Conservation (phyloP, 1,140 invertebrate species). For the Helicoverpa armigera region DNA sequence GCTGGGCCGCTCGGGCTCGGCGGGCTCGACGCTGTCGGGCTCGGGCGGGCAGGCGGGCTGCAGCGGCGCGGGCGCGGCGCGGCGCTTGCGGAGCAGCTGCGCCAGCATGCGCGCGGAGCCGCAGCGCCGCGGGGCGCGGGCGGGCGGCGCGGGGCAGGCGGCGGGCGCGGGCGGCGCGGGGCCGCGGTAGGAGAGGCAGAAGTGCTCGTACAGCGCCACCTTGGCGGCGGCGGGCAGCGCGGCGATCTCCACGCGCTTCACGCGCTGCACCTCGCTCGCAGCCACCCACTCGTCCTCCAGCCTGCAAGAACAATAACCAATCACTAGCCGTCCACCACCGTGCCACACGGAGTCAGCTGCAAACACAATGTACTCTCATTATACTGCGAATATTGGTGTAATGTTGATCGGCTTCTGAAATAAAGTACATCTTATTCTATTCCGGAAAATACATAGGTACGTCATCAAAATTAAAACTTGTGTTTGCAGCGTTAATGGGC, state of each 20-base stretch:
- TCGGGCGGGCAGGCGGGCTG: slow-evolving; percentile 59
- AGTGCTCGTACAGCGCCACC: slow-evolving; percentile 77
- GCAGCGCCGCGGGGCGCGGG: slow-evolving; percentile 45
- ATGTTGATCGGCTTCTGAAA: slow-evolving; percentile 52
- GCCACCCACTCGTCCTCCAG: slow-evolving; percentile 83
- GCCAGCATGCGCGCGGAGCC: neutral
- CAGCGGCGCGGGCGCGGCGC: slow-evolving; percentile 60
- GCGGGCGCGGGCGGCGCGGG: slow-evolving; percentile 59
- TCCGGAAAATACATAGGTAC: neutral
- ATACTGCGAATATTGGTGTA: slow-evolving; percentile 38
- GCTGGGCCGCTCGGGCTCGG: slow-evolving; percentile 61
- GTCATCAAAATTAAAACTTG: slow-evolving; percentile 47
- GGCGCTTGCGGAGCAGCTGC: slow-evolving; percentile 60
- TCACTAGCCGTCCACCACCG: neutral
- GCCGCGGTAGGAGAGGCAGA: slow-evolving; percentile 71
- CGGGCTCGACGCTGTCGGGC: slow-evolving; percentile 61
- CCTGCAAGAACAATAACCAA: slow-evolving; percentile 61
- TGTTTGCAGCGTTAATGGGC: slow-evolving; percentile 81
- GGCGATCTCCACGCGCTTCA: slow-evolving; percentile 76
- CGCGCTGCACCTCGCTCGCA: slow-evolving; percentile 70
- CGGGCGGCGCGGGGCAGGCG: slow-evolving; percentile 35
- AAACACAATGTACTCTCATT: slow-evolving; percentile 64
- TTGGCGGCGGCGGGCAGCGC: slow-evolving; percentile 70
- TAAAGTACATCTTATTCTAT: slow-evolving; percentile 1
- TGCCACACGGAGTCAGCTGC: slow-evolving; percentile 80